A percentile compares a stretch with the other conserved stretches of the same genome.
phyloP scores from a whole-genome alignment of 2,888 invertebrate species.

The Megastigmus dorsalis region DNA sequence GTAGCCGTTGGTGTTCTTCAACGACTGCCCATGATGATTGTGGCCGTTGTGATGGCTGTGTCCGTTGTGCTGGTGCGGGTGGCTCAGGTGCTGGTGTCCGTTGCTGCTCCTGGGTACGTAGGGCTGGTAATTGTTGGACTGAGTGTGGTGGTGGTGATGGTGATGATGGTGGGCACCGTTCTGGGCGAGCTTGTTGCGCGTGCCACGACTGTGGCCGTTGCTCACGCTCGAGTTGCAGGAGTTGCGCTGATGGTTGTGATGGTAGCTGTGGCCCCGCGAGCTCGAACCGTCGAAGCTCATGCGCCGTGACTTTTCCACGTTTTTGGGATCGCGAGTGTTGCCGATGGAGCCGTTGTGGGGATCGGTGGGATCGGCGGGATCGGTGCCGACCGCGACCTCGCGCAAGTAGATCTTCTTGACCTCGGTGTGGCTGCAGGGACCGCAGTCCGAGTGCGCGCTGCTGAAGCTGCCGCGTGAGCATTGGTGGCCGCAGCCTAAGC shows the following conservation, averaged over 20 bases:
- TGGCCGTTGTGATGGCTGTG: constrained; percentile 61
- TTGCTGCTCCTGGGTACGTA: constrained; percentile 22
- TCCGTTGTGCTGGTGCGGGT: constrained; percentile 9
- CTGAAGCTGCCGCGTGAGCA: constrained; percentile 41
- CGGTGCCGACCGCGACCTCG: constrained; percentile 71
- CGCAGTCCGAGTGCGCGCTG: constrained; percentile 50
- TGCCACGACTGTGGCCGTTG: constrained; percentile 16
- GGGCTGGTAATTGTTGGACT: constrained; percentile 13
- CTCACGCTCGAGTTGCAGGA: constrained; percentile 27
- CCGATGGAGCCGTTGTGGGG: not conserved
- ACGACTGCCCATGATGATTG: constrained; percentile 49
- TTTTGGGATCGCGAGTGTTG: constrained; percentile 16
- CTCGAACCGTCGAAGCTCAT: constrained; percentile 11
- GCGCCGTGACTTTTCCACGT: constrained; percentile 7
- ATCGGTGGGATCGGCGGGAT: too few species aligned
- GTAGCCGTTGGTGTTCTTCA: constrained; percentile 7
- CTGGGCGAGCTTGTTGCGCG: not conserved
- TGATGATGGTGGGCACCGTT: constrained; percentile 16
- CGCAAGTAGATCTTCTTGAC: constrained; percentile 69
- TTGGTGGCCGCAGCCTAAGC: constrained; percentile 36
- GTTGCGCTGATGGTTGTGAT: not conserved
- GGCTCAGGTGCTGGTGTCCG: too few species aligned
- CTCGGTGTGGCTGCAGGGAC: constrained; percentile 56
- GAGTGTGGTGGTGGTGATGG: constrained; percentile 29
- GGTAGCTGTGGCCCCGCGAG: not conserved